These are phyloP conservation scores for Epinephelus malabaricus DNA, from an alignment of 2,797 vertebrate species.

Conservation along the genomic window DNA sequence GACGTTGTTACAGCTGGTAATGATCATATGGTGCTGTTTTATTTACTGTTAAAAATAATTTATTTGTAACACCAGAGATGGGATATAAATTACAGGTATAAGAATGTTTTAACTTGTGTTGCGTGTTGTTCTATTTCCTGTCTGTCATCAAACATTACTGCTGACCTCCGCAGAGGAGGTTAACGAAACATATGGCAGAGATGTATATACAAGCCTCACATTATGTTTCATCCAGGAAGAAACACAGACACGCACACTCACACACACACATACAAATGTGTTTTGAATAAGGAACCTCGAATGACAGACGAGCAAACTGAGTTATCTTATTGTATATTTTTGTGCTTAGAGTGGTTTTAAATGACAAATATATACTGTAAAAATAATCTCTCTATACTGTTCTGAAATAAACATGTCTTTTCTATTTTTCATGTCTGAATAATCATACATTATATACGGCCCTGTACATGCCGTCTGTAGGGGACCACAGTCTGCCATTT, in stretches of 20 bases:
- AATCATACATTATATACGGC: conserved; percentile 8
- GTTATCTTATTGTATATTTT: neutral
- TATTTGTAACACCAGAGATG: neutral
- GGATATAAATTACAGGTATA: neutral
- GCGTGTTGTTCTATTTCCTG: neutral
- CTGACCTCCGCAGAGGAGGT: conserved; percentile 11
- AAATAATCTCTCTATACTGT: neutral
- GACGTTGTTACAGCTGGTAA: neutral
- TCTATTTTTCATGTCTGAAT: neutral
- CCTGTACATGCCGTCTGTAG: neutral
- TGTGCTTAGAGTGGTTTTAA: neutral
- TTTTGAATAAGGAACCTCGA: conserved; percentile 30
- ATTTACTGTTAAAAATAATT: neutral
- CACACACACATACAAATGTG: conserved; percentile 11
- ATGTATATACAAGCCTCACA: conserved; percentile 11
- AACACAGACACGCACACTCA: conserved; percentile 17
- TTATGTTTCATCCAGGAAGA: conserved; percentile 26
- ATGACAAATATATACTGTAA: neutral
- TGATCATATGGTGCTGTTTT: neutral
- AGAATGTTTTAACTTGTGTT: neutral
- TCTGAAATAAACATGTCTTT: neutral
- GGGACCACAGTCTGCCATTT: conserved; percentile 7
- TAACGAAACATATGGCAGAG: conserved; percentile 4
- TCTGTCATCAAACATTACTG: neutral
- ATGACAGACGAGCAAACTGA: conserved; percentile 31